Evolutionary conservation across 2,113 vertebrate genomes (phyloP), one percentile per base, ranked within the genome.

Genomic region (Coryphaenoides rupestris): DNA sequence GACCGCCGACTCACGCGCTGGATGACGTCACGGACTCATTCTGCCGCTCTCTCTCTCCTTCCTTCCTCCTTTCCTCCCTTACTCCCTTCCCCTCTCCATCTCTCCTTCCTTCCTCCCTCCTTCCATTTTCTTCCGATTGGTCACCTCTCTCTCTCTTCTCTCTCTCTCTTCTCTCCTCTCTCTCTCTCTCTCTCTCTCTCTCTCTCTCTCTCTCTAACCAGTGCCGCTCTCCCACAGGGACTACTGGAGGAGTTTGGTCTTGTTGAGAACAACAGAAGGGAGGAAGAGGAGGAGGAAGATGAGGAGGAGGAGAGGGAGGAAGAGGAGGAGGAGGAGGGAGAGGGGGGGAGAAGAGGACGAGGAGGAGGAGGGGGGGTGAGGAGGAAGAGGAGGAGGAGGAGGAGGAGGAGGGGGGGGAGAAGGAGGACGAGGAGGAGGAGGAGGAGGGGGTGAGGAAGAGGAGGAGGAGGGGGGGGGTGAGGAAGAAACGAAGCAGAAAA

Each of bases 21-120:
- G 4, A 16, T 50, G n/a, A n/a, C n/a, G n/a, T n/a, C n/a, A n/a
- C 56, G 40, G 60, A 57, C 62, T 64, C 69, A 67, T 50, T 69
- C 70, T 72, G 65, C 55, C 53, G 33, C 26, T 40, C 3, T 40
- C 33, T 40, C 3, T 40, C 33, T 40, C 33, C 9, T 12, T 6
- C 33, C 13, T 9, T 40, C 33, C 10, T 9, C 10, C 22, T 52
- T 0, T 1, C 55, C 55, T 21, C 65, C 57, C 55, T 52, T 17
- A 66, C 67, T n/a, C 21, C 53, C 19, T 19, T 47, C 9, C 23
- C 55, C 15, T 7, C 50, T 55, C 19, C 49, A 19, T 22, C 61
- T 53, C 56, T 65, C 10, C 26, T 19, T 45, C 4, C 21, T 46
- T n/a, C 22, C 47, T 58, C 22, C 16, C 23, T 62, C 7, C 19